Conservation (phyloP, 1,140 invertebrate species). For the Heliothis virescens region DNA sequence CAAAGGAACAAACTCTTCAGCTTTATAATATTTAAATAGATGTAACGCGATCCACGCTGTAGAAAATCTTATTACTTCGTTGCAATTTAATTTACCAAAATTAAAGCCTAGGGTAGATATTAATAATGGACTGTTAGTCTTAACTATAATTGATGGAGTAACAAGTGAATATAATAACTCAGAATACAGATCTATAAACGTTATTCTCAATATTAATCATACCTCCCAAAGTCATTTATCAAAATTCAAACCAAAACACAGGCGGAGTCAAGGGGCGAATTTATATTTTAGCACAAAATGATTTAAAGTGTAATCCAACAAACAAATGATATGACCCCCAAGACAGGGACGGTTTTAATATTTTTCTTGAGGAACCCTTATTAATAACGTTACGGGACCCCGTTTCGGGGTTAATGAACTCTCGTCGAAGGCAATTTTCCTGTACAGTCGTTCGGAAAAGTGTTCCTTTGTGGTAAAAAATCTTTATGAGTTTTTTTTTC, state of each 20-base stretch:
- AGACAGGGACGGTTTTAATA: conserved; percentile 23
- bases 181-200: not conserved
- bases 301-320: conserved; percentile 6
- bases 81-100: no score
- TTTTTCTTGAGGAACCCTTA: conserved; percentile 43
- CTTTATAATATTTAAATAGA: no score
- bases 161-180: not conserved
- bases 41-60: no score
- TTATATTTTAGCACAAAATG: conserved; percentile 28
- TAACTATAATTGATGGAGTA: conserved; percentile 27
- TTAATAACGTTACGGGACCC: conserved; percentile 47
- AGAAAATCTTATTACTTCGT: no score
- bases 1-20: no score
- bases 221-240: conserved; percentile 15
- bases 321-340: conserved; percentile 39
- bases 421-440: conserved; percentile 52
- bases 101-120: not conserved
- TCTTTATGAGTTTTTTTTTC: conserved; percentile 40
- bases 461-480: conserved; percentile 49
- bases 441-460: conserved; percentile 61
- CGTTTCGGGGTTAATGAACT: conserved; percentile 54
- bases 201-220: conserved; percentile 30
- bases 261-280: conserved; percentile 4
- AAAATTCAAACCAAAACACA: conserved; percentile 25
- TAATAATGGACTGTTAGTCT: not conserved